These are phyloP conservation scores for Callipepla californica DNA, from an alignment of 2,113 vertebrate genomes.

Conservation along the genomic window DNA sequence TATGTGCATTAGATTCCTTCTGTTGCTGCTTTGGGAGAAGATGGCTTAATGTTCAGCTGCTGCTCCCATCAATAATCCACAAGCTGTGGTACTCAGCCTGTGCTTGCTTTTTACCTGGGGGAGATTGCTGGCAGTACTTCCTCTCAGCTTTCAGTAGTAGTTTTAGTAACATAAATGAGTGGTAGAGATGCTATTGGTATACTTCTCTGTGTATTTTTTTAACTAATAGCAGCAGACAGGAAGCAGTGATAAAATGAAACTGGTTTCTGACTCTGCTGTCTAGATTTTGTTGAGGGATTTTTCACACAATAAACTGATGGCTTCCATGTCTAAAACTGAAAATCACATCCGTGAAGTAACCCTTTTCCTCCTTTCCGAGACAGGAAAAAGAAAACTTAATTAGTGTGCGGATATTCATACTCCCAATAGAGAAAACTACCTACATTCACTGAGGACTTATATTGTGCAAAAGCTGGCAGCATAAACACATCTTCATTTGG, in stretches of 20 bases:
- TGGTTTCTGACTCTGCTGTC: background rate
- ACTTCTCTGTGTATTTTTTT: background rate
- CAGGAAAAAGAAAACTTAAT: background rate
- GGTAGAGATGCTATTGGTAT: background rate
- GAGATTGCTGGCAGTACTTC: background rate
- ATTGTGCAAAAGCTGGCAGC: constrained; percentile 11
- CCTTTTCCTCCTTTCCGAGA: background rate
- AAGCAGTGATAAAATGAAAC: background rate
- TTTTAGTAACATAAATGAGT: background rate
- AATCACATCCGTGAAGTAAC: background rate
- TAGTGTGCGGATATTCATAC: background rate
- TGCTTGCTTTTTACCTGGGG: background rate
- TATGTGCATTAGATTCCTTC: background rate
- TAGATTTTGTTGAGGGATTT: background rate
- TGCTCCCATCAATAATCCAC: constrained; percentile 56
- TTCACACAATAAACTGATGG: background rate
- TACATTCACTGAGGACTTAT: background rate
- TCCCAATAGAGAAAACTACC: background rate
- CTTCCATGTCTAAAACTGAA: background rate
- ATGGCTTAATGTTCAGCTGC: background rate
- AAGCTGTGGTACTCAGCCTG: background rate
- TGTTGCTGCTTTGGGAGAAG: constrained; percentile 21
- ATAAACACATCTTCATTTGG: constrained; percentile 32
- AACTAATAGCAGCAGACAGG: background rate
- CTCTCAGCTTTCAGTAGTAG: background rate